Evolutionary conservation across 2,113 vertebrate genomes (phyloP), one percentile per base, ranked within the genome.

Genomic region (Zootoca vivipara): DNA sequence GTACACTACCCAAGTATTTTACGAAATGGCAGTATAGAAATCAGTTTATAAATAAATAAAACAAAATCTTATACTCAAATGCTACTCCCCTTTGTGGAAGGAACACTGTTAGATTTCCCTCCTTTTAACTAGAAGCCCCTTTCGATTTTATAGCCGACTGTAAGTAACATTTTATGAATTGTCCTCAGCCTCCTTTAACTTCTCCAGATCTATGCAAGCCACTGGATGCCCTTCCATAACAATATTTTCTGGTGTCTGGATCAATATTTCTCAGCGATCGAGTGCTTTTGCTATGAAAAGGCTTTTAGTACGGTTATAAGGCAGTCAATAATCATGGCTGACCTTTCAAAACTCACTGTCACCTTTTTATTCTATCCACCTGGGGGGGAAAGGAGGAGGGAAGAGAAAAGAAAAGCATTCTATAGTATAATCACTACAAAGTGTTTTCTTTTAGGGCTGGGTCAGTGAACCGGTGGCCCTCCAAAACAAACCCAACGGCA

Each of bases 241-340:
- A 74, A 67, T 91, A 85, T 94, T 95, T 92, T 85, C 92, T 89
- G 74, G 79, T 87, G 86, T 70, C 58, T 52, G 52, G 92, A 92
- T 94, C 33, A 0, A 94, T 96, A 86, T 87, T 91, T 92, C 89
- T 81, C 91, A 87, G 87, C 74, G 83, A 84, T 92, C 88, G 85
- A 94, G 87, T 91, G 81, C 83, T 92, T 94, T 92, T 93, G 85
- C 86, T 93, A 89, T 93, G 93, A 92, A 92, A 93, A 94, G 87
- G 85, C 80, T 95, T 94, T 94, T 91, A 94, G 89, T 88, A 30
- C 83, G 87, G 65, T 86, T 91, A 88, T 81, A 84, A 91, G 92
- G 89, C 85, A 89, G 90, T 95, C 94, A 89, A 92, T 95, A 94
- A 89, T 86, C 87, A 67, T 12, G 87, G 77, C 64, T 91, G 92